phyloP scores from a whole-genome alignment of 2,797 vertebrate genomes.

The Malacoctenus gilli region DNA sequence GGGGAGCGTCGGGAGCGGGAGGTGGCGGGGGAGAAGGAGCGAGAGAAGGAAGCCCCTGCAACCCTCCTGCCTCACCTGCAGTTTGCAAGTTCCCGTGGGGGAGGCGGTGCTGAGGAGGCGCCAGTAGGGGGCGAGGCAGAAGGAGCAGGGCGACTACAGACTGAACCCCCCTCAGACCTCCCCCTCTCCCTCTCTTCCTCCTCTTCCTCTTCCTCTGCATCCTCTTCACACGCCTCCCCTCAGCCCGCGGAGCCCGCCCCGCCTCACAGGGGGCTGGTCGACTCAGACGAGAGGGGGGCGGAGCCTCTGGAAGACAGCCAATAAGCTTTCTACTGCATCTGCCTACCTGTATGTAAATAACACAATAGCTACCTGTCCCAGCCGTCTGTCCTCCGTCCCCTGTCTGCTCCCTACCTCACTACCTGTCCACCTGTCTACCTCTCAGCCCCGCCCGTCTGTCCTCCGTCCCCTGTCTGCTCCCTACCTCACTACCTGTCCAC shows the following conservation, averaged over 20 bases:
- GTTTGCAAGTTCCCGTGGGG: conserved; percentile 52
- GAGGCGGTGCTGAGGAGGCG: conserved; percentile 43
- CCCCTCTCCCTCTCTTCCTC: conserved; percentile 45
- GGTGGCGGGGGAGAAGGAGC: conserved; percentile 30
- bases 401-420: conserved; percentile 18
- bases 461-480: conserved; percentile 6
- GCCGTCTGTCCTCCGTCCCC: conserved; percentile 23
- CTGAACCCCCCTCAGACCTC: conserved; percentile 54
- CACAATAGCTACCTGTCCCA: conserved; percentile 47
- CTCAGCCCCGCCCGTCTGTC: conserved; percentile 22
- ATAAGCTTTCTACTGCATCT: conserved; percentile 68
- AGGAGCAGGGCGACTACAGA: conserved; percentile 49
- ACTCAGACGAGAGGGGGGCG: conserved; percentile 55
- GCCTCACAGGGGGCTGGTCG: conserved; percentile 57
- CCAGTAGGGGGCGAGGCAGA: conserved; percentile 39
- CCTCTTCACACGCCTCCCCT: conserved; percentile 65
- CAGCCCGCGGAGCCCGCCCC: conserved; percentile 58
- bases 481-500: conserved; percentile 19
- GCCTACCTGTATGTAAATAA: conserved; percentile 71
- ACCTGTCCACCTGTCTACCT: conserved; percentile 19
- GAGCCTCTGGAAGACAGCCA: conserved; percentile 71
- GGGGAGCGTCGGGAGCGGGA: conserved; percentile 45
- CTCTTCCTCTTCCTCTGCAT: conserved; percentile 52
- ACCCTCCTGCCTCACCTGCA: conserved; percentile 65
- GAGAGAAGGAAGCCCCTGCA: conserved; percentile 49